A percentile compares a stretch with the other conserved stretches of the same genome.
These are phyloP conservation scores for Gymnogyps californianus DNA, from an alignment of 2,113 vertebrate species.

Conservation along the genomic window DNA sequence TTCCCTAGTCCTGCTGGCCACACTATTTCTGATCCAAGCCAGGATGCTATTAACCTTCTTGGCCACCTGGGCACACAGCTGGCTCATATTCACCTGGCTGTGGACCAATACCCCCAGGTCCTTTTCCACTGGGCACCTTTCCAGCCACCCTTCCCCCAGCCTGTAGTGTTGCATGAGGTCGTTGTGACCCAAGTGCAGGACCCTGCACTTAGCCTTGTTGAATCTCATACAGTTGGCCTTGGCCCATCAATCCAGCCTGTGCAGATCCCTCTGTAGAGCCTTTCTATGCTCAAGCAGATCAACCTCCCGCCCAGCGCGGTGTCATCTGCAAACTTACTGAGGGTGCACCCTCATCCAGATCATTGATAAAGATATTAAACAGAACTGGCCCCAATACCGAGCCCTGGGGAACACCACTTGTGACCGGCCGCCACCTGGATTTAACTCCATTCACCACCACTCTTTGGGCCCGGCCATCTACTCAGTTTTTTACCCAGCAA, in stretches of 20 bases:
- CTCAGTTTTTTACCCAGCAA: background rate
- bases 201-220: background rate
- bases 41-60: background rate
- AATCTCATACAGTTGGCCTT: no score
- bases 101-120: background rate
- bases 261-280: background rate
- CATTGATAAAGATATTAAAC: background rate
- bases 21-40: background rate
- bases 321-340: no score
- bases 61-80: background rate
- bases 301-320: no score
- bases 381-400: background rate
- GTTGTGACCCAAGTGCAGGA: background rate
- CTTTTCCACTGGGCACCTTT: background rate
- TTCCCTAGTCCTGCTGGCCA: background rate
- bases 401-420: no score
- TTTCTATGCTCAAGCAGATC: background rate
- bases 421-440: background rate
- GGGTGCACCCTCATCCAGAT: background rate
- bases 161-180: no score
- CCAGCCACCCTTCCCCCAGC: background rate
- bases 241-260: background rate
- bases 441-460: background rate
- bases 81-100: background rate
- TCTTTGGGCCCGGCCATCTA: background rate